phyloP scores from a whole-genome alignment of 2,113 vertebrate genomes.

The Tor tambroides region DNA sequence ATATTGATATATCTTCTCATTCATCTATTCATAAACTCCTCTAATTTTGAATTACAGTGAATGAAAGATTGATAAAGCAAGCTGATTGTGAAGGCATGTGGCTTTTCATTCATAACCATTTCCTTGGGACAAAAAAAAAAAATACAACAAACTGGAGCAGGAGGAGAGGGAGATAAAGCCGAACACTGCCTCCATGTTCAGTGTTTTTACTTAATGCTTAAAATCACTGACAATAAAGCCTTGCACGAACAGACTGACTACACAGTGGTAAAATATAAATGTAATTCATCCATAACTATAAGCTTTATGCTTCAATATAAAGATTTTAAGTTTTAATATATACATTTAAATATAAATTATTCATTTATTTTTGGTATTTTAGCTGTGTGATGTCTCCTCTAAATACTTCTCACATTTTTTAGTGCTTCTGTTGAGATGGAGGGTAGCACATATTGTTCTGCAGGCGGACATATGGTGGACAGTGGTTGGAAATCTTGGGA shows the following conservation, averaged over 20 bases:
- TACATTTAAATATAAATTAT: no score
- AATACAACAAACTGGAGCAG: conserved; percentile 11
- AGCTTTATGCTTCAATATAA: no score
- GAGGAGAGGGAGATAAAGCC: conserved; percentile 15
- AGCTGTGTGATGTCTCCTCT: not conserved
- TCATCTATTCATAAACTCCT: conserved; percentile 65
- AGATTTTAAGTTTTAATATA: no score
- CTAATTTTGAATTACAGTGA: conserved; percentile 63
- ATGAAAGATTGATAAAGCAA: conserved; percentile 56
- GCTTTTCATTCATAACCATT: conserved; percentile 19
- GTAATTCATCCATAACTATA: no score
- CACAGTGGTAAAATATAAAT: not conserved
- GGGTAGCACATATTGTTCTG: conserved; percentile 43
- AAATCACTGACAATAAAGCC: not conserved
- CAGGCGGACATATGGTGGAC: conserved; percentile 53
- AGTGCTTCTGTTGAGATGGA: conserved; percentile 7
- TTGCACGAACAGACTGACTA: not conserved
- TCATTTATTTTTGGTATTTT: no score
- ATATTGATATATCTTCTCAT: conserved; percentile 65
- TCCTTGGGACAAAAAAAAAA: not conserved
- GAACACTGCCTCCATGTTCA: not conserved
- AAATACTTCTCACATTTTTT: conserved; percentile 12
- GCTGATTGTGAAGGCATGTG: not conserved
- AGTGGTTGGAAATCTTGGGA: conserved; percentile 52
- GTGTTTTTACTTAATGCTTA: not conserved